A percentile compares a stretch with the other conserved stretches of the same genome.
Evolutionary conservation across 2,888 invertebrate species (phyloP).

Genomic region (Coecobrya sp.): DNA sequence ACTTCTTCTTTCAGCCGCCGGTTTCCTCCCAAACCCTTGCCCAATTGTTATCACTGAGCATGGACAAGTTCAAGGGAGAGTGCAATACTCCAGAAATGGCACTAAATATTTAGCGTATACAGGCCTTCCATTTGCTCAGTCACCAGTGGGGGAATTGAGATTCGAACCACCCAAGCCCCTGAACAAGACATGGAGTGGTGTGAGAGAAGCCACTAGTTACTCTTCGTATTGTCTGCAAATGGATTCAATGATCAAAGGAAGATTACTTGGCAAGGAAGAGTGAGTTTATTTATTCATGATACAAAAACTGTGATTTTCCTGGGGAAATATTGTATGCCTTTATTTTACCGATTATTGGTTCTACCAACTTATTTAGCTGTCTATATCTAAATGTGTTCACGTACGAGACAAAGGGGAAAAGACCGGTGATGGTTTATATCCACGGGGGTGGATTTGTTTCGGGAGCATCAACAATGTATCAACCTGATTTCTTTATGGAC

Average conservation of each 20-base stretch:
- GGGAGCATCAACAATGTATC: constrained; percentile 72
- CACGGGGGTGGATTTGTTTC: constrained; percentile 75
- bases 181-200: constrained; percentile 56
- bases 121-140: constrained; percentile 67
- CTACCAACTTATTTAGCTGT: constrained; percentile 1
- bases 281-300: neutral
- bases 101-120: constrained; percentile 62
- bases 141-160: constrained; percentile 64
- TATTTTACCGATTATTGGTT: neutral
- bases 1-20: constrained; percentile 33
- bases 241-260: constrained; percentile 64
- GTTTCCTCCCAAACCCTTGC: constrained; percentile 33
- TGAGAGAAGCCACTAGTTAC: constrained; percentile 57
- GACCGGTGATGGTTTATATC: constrained; percentile 66
- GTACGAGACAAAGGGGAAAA: constrained; percentile 27
- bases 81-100: constrained; percentile 71
- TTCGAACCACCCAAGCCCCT: constrained; percentile 72
- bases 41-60: constrained; percentile 72
- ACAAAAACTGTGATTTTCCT: neutral
- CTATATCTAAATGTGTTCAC: constrained; percentile 81
- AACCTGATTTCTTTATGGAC: constrained; percentile 81
- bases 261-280: constrained; percentile 67
- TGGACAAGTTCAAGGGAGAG: constrained; percentile 71
- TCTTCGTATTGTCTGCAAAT: constrained; percentile 67
- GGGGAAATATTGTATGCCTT: neutral